phyloP scores from a whole-genome alignment of 2,888 invertebrate species.

The Cephus runcator region DNA sequence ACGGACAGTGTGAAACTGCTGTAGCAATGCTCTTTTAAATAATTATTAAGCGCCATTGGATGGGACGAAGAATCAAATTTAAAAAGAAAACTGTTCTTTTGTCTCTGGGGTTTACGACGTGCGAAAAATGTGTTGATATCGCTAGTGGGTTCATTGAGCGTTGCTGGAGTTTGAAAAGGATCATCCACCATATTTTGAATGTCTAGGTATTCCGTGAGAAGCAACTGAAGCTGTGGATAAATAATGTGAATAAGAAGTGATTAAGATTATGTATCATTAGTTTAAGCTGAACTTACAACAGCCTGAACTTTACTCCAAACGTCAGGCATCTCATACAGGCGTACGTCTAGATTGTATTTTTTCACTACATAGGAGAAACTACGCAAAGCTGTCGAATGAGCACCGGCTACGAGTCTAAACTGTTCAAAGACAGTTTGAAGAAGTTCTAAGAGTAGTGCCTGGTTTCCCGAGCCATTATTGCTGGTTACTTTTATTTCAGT shows the following conservation, averaged over 20 bases:
- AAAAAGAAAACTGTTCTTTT: slow-evolving; percentile 45
- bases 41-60: slow-evolving; percentile 64
- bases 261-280: background rate
- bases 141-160: slow-evolving; percentile 62
- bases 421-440: slow-evolving; percentile 82
- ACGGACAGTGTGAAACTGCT: slow-evolving; percentile 59
- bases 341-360: slow-evolving; percentile 69
- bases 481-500: slow-evolving; percentile 27
- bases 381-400: slow-evolving; percentile 78
- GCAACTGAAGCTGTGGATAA: slow-evolving; percentile 77
- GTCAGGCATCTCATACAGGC: slow-evolving; percentile 78
- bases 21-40: slow-evolving; percentile 63
- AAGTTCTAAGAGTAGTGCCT: slow-evolving; percentile 70
- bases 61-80: slow-evolving; percentile 67
- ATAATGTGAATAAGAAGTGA: background rate
- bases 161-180: slow-evolving; percentile 67
- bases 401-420: slow-evolving; percentile 82
- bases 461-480: slow-evolving; percentile 45
- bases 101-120: slow-evolving; percentile 65
- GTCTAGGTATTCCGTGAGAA: slow-evolving; percentile 88
- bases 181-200: slow-evolving; percentile 81
- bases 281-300: slow-evolving; percentile 74
- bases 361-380: slow-evolving; percentile 73
- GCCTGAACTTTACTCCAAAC: slow-evolving; percentile 92
- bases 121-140: slow-evolving; percentile 71